Percentiles rank a stretch among this genome's conserved stretches.
Conservation (phyloP, 2,888 invertebrate genomes). For the Odontothrips loti region DNA sequence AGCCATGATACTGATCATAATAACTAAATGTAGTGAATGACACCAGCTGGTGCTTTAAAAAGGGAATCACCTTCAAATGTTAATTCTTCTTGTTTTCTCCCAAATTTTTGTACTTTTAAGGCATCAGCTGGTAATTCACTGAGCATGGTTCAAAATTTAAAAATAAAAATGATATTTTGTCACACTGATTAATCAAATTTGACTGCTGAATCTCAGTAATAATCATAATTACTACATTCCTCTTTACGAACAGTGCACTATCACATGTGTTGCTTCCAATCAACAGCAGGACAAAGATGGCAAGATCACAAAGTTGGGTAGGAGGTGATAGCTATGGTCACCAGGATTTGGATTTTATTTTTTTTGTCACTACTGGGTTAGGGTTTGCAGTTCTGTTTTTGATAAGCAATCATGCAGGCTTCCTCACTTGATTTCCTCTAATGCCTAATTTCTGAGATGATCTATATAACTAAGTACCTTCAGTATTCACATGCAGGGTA, state of each 20-base stretch:
- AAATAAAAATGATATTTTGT: background rate
- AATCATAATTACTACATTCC: no score
- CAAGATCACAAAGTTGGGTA: no score
- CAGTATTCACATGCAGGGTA: no score
- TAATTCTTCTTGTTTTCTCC: no score
- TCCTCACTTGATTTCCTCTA: background rate
- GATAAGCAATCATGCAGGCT: constrained; percentile 12
- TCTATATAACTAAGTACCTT: no score
- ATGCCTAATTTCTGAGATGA: background rate
- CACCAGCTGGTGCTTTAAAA: background rate
- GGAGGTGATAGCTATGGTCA: background rate
- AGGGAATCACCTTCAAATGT: background rate
- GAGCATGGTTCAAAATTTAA: background rate
- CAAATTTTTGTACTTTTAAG: no score
- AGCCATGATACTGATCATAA: background rate
- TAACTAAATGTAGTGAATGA: background rate
- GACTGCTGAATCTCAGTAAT: no score
- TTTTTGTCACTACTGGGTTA: background rate
- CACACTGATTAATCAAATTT: no score
- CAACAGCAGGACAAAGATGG: no score
- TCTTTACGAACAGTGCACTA: no score
- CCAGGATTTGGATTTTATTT: background rate
- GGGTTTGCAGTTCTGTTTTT: background rate
- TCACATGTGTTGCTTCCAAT: no score
- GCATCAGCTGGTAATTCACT: constrained; percentile 7